Evolutionary conservation across 2,797 vertebrate genomes (phyloP).

Genomic region (Sebastes vulpes): DNA sequence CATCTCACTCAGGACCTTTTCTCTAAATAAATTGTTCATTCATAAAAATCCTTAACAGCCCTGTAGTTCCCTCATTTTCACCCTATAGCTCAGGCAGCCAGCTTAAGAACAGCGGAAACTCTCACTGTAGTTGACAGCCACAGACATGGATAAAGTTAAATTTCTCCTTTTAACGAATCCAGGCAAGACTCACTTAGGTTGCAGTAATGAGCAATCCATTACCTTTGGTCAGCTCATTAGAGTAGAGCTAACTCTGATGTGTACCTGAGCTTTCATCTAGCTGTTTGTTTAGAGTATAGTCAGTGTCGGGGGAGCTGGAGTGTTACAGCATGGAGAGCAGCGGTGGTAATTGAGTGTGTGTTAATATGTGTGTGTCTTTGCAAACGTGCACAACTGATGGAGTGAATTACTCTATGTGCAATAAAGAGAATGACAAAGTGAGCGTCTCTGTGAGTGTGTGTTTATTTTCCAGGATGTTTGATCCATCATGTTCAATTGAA

Average conservation of each 20-base stretch:
- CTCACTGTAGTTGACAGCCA: constrained; percentile 45
- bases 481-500: constrained; percentile 65
- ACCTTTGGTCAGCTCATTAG: constrained; percentile 74
- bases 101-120: not conserved
- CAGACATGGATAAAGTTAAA: constrained; percentile 26
- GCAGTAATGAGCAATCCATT: constrained; percentile 73
- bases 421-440: constrained; percentile 63
- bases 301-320: constrained; percentile 54
- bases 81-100: constrained; percentile 1
- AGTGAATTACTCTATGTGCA: constrained; percentile 41
- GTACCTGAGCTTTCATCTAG: constrained; percentile 72
- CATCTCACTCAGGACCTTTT: not conserved
- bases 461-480: constrained; percentile 78
- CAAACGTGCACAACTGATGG: constrained; percentile 38
- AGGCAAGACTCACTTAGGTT: constrained; percentile 27
- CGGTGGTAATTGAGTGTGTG: constrained; percentile 28
- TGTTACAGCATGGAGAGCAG: constrained; percentile 46
- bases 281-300: constrained; percentile 73
- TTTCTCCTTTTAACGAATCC: constrained; percentile 44
- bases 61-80: constrained; percentile 8
- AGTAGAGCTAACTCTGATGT: constrained; percentile 34
- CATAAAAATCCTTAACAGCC: not conserved
- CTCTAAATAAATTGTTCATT: constrained; percentile 4
- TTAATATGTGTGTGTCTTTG: constrained; percentile 16
- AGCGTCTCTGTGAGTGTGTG: constrained; percentile 49